Evolutionary conservation across 2,888 invertebrate genomes (phyloP), one percentile per base, ranked within the genome.

Genomic region (Galeopsomyia nigrocyanea): DNA sequence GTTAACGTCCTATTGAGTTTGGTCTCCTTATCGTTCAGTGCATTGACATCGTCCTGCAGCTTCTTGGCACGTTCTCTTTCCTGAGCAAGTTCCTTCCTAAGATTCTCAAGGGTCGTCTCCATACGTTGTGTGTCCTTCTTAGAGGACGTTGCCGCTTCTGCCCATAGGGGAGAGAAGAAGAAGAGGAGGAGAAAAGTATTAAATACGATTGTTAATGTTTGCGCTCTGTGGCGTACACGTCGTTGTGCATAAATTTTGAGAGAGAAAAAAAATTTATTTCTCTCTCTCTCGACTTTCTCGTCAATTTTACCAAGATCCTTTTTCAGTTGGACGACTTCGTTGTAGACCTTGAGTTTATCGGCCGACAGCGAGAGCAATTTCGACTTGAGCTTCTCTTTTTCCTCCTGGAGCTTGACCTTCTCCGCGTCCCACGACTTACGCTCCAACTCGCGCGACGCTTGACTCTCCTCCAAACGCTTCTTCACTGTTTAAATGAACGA

Each of bases 11-110:
- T 82, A 39, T 81, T 79, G 77, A 86, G 81, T 77, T 81, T 82
- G 3, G 79, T 77, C 72, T 86, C 86, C 39, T 83, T 80, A 63
- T 86, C 86, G 0, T 77, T 75, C 26, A 80, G 77, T 55, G 78
- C 74, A n/a, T 79, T 75, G 55, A 86, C 78, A 75, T 91, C 90
- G 80, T 90, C 89, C 79, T 91, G 91, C 49, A 92, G 80, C 79
- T 89, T 90, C 61, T 89, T 90, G 68, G 89, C 87, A 83, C 90
- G 90, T 79, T 90, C 92, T 77, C 91, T 91, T 83, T 92, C 91
- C 56, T 80, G 77, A n/a, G 80, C 77, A 16, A 86, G 77, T 67
- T 86, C 86, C 46, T 87, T 87, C 78, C 90, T 90, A 76, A 94
- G 86, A 77, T 92, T 91, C 75, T 88, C 89, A 82, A 92, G 91